Evolutionary conservation across 2,888 invertebrate genomes (phyloP).

Genomic region (Mystacides longicornis): DNA sequence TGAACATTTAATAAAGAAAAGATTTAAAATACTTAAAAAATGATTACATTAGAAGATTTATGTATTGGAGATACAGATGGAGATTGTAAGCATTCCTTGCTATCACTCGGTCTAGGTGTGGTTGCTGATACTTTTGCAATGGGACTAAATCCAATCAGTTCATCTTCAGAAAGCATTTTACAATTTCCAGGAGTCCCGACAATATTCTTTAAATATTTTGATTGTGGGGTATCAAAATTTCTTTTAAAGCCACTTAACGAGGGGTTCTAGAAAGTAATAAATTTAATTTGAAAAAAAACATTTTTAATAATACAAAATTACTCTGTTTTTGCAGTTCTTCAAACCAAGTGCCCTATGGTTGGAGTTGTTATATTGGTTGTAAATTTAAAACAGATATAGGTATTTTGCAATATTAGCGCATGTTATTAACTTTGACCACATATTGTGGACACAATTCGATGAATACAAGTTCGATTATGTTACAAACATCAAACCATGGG

Average conservation of each 20-base stretch:
- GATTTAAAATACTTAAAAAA: background rate
- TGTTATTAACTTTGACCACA: too few species aligned
- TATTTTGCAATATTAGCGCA: too few species aligned
- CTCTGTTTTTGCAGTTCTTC: too few species aligned
- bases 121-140: background rate
- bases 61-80: conserved; percentile 23
- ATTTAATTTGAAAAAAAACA: too few species aligned
- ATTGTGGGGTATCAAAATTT: conserved; percentile 39
- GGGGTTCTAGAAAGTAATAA: conserved; percentile 5
- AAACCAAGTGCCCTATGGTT: too few species aligned
- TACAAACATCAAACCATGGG: too few species aligned
- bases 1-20: background rate
- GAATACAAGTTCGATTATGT: too few species aligned
- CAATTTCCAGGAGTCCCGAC: background rate
- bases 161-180: background rate
- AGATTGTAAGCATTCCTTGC: conserved; percentile 14
- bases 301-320: too few species aligned
- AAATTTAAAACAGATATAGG: too few species aligned
- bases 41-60: conserved; percentile 14
- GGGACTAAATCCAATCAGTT: conserved; percentile 7
- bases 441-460: too few species aligned
- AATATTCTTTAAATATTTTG: background rate
- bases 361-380: too few species aligned
- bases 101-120: background rate
- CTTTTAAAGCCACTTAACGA: conserved; percentile 37